Evolutionary conservation across 2,888 invertebrate genomes (phyloP).

Genomic region (Rhingia campestris): DNA sequence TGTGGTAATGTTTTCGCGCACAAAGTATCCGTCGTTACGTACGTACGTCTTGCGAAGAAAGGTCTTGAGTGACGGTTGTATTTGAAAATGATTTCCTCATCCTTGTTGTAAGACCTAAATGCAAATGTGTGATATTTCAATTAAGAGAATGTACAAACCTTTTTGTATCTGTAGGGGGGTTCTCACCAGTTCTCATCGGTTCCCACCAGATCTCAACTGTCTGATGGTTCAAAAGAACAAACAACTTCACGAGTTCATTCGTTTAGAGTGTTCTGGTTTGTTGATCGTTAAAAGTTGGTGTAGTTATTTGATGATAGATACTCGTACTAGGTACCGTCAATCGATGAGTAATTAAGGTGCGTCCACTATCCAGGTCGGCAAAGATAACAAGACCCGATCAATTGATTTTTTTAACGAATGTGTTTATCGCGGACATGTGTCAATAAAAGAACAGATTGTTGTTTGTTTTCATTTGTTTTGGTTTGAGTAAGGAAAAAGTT

Average conservation of each 20-base stretch:
- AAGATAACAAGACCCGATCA: background rate
- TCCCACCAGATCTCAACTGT: background rate
- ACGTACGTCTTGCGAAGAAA: background rate
- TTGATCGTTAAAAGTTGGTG: slow-evolving; percentile 9
- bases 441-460: no score
- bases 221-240: background rate
- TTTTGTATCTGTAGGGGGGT: no score
- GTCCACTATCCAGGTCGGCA: background rate
- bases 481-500: no score
- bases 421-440: no score
- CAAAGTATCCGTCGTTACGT: background rate
- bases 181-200: no score
- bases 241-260: background rate
- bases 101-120: background rate
- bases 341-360: slow-evolving; percentile 13
- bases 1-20: slow-evolving; percentile 19
- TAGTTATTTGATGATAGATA: slow-evolving; percentile 1
- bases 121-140: slow-evolving; percentile 27
- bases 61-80: slow-evolving; percentile 1
- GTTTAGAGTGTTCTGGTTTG: slow-evolving; percentile 21
- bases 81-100: slow-evolving; percentile 39
- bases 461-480: no score
- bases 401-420: background rate
- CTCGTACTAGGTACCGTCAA: background rate
- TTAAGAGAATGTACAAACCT: background rate